phyloP scores from a whole-genome alignment of 2,113 vertebrate species.

The Indicator maculatus region DNA sequence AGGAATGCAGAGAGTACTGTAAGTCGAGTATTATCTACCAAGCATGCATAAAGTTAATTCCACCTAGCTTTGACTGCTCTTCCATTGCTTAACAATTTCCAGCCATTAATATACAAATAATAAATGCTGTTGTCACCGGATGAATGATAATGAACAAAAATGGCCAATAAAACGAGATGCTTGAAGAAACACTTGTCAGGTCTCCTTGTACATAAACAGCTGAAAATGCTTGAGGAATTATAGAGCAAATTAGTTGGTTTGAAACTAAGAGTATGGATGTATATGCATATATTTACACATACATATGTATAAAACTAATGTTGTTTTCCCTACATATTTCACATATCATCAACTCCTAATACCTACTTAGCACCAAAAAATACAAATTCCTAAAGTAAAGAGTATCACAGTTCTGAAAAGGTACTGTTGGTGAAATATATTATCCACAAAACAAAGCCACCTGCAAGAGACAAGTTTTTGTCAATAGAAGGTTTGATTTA shows the following conservation, averaged over 20 bases:
- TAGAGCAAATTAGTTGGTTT: not conserved
- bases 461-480: conserved; percentile 40
- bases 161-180: conserved; percentile 20
- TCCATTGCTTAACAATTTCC: conserved; percentile 45
- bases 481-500: conserved; percentile 28
- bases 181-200: conserved; percentile 40
- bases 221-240: conserved; percentile 4
- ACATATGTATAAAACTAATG: not conserved
- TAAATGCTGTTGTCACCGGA: conserved; percentile 43
- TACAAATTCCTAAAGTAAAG: conserved; percentile 30
- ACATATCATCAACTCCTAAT: not conserved
- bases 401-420: not conserved
- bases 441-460: conserved; percentile 59
- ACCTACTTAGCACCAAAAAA: conserved; percentile 16
- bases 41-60: conserved; percentile 17
- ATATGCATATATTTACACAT: not conserved
- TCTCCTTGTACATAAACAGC: not conserved
- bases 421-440: conserved; percentile 19
- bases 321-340: not conserved
- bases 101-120: conserved; percentile 56
- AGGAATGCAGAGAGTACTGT: not conserved
- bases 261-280: conserved; percentile 3
- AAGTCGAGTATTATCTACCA: not conserved
- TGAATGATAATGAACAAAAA: conserved; percentile 52
- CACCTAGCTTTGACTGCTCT: conserved; percentile 39